phyloP scores from a whole-genome alignment of 2,888 invertebrate genomes.

The Netelia virgata region DNA sequence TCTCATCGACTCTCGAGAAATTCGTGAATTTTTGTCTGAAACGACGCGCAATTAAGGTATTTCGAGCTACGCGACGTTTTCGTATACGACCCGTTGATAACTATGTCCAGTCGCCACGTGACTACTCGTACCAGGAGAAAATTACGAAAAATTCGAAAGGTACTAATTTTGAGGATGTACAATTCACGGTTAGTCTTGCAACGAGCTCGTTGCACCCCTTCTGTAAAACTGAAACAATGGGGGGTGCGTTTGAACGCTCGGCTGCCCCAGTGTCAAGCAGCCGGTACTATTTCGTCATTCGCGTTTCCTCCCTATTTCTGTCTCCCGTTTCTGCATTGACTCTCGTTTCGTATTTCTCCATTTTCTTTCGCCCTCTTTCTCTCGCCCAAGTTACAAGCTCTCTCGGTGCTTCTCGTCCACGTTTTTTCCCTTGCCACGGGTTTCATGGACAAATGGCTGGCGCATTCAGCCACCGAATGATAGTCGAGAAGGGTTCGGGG shows the following conservation, averaged over 20 bases:
- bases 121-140: neutral
- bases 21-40: neutral
- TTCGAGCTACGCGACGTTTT: neutral
- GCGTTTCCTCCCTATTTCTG: slow-evolving; percentile 31
- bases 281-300: slow-evolving; percentile 41
- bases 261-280: slow-evolving; percentile 66
- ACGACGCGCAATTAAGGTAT: slow-evolving; percentile 1
- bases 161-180: slow-evolving; percentile 60
- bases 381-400: slow-evolving; percentile 16
- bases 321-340: slow-evolving; percentile 11
- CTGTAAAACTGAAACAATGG: slow-evolving; percentile 57
- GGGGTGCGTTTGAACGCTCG: slow-evolving; percentile 60
- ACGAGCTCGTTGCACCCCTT: slow-evolving; percentile 47
- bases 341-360: slow-evolving; percentile 4
- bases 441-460: slow-evolving; percentile 58
- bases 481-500: neutral
- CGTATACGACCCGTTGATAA: neutral
- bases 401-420: too few species aligned
- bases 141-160: slow-evolving; percentile 51
- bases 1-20: neutral
- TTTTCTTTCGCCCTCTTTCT: neutral
- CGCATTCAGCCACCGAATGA: slow-evolving; percentile 55
- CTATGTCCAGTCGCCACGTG: neutral
- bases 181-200: slow-evolving; percentile 25
- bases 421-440: slow-evolving; percentile 51